Evolutionary conservation across 2,888 invertebrate species (phyloP), one percentile per base, ranked within the genome.

Genomic region (Drosophila cognata): DNA sequence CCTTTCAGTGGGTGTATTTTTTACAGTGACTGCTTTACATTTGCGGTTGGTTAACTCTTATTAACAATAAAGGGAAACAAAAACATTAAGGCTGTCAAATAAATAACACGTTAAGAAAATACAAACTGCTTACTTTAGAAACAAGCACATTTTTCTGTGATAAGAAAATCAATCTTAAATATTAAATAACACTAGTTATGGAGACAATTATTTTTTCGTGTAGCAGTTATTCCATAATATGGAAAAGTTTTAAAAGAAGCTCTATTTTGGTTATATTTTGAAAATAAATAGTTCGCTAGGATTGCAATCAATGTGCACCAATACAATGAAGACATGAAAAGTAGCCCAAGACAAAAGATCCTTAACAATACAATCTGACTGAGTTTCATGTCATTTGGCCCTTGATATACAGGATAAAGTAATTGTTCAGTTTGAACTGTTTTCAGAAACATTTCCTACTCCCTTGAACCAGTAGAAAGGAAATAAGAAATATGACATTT

Each of bases 11-110:
- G 10, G 46, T 33, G 65, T 36, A 55, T 28, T 5, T 18, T 33
- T 21, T 46, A 4, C 46, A 16, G 16, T 25, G 21, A 25, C 29
- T 41, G 61, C 48, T 48, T 52, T 28, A 41, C 56, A 43, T 65
- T 63, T 65, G 36, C 63, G 66, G 38, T 71, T 74, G 75, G 63
- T 74, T 74, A 65, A 61, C 61, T 75, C 63, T 66, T 60, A 74
- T 60, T 81, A 60, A 61, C 57, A 70, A 31, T 31, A n/a, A 13
- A 11, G 21, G 16, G 29, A n/a, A 56, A 33, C 38, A 35, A 52
- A 7, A 28, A n/a, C 29, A 57, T 33, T 16, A 11, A n/a, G 2
- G 38, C 5, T n/a, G 29, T 2, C 5, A 33, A 46, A 36, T 11
- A 35, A 35, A 33, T 25, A 16, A 16, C 68, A 36, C 1, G 21